These are phyloP conservation scores for Calephelis nemesis DNA, from an alignment of 1,140 invertebrate species.

Conservation along the genomic window DNA sequence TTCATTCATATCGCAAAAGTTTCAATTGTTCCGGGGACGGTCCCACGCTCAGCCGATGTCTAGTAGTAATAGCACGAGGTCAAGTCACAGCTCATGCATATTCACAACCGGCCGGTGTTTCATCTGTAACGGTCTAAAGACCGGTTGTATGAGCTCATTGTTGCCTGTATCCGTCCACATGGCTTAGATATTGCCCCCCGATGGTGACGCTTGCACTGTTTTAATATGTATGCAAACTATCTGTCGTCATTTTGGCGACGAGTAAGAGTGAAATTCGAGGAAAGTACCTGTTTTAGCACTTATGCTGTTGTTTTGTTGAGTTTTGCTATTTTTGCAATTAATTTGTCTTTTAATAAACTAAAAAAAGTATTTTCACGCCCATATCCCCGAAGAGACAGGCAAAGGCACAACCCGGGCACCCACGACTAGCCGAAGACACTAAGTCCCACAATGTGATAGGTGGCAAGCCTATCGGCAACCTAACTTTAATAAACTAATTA, in stretches of 20 bases:
- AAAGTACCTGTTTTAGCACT: not conserved
- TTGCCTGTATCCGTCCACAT: constrained; percentile 67
- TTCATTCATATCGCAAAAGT: constrained; percentile 34
- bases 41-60: constrained; percentile 67
- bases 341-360: no score
- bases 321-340: no score
- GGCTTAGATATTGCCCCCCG: constrained; percentile 38
- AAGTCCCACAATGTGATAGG: no score
- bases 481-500: no score
- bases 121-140: constrained; percentile 74
- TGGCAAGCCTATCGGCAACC: no score
- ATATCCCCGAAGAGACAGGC: no score
- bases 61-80: constrained; percentile 64
- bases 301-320: no score
- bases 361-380: no score
- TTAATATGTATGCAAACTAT: constrained; percentile 22
- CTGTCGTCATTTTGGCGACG: not conserved
- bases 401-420: no score
- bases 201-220: constrained; percentile 29
- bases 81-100: constrained; percentile 73
- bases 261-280: not conserved
- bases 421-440: no score
- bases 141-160: constrained; percentile 73
- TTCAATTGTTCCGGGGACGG: constrained; percentile 54
- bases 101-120: constrained; percentile 62